Base-by-base conservation (phyloP, 1,140 invertebrate genomes). In the Nomia melanderi region DNA sequence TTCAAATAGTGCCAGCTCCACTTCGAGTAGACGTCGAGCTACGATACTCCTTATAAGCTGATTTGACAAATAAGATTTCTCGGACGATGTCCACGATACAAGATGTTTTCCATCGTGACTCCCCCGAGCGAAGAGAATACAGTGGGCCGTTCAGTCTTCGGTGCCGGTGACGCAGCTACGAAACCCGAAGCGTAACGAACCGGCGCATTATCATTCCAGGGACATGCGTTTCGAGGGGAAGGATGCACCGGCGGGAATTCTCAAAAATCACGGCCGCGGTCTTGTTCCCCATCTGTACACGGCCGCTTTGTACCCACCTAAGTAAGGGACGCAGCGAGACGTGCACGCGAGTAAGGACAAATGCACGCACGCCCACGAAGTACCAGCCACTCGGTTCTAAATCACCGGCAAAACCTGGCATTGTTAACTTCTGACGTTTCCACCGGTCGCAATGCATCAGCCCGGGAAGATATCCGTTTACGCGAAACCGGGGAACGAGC, bases 391-490 rank as follows among this genome's bases (percentile, higher is more conserved):
- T 5, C 31, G 74, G 25, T 62, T 62, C 74, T 77, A 77, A 77
- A 77, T 77, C 74, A 77, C 66, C 39, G 25, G 65, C 27, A 71
- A 70, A 77, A 77, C 17, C 74, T 62, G 66, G 65, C 74, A 77
- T 77, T 77, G 74, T 77, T 77, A 77, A 77, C 74, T 77, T 77
- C 66, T 77, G 74, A 77, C 66, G 47, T 69, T 71, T 77, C 66
- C 20, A 47, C 57, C 23, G 66, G 74, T 54, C 56, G 66, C 74
- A 12, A 71, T 71, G 41, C 31, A 71, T 77, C 74, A 71, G 56
- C 31, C 66, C 5, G 23, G 17, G 25, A 11, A 71, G 66, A 62
- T 77, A 77, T 77, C 74, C 44, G 74, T 77, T 77, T 77, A 77
- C 74, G 74, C 74, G 17, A 77, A 71, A 71, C 36, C 20, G 39